These are phyloP conservation scores for Centropristis striata DNA, from an alignment of 2,113 vertebrate species.

Conservation along the genomic window DNA sequence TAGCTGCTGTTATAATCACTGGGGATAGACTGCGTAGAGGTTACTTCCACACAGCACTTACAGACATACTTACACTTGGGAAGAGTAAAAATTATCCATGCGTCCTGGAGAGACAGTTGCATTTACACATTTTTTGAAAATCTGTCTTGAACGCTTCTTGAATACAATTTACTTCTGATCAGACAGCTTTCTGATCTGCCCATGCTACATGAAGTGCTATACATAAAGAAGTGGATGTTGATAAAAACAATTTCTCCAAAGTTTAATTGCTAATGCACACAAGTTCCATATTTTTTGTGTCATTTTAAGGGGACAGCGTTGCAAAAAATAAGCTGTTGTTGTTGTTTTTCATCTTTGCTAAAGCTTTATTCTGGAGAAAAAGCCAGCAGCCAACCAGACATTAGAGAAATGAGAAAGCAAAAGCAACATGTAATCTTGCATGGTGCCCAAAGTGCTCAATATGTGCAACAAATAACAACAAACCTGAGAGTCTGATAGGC, in stretches of 20 bases:
- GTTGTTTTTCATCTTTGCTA: slow-evolving; percentile 14
- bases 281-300: slow-evolving; percentile 1
- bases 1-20: slow-evolving; percentile 20
- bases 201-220: neutral
- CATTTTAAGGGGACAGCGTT: neutral
- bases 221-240: neutral
- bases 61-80: neutral
- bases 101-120: neutral
- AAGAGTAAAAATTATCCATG: neutral
- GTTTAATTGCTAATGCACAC: neutral
- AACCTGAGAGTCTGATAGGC: slow-evolving; percentile 8
- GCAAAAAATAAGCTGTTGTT: slow-evolving; percentile 25
- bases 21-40: neutral
- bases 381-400: slow-evolving; percentile 6
- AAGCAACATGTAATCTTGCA: slow-evolving; percentile 8
- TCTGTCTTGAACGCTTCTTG: neutral
- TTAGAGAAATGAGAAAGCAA: neutral
- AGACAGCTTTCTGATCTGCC: neutral
- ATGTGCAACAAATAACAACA: slow-evolving; percentile 34
- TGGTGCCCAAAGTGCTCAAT: slow-evolving; percentile 26
- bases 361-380: slow-evolving; percentile 49
- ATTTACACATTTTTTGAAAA: slow-evolving; percentile 19
- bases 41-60: neutral
- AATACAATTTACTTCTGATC: neutral
- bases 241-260: neutral